phyloP scores from a whole-genome alignment of 2,113 vertebrate genomes.

The Tachysurus fulvidraco region DNA sequence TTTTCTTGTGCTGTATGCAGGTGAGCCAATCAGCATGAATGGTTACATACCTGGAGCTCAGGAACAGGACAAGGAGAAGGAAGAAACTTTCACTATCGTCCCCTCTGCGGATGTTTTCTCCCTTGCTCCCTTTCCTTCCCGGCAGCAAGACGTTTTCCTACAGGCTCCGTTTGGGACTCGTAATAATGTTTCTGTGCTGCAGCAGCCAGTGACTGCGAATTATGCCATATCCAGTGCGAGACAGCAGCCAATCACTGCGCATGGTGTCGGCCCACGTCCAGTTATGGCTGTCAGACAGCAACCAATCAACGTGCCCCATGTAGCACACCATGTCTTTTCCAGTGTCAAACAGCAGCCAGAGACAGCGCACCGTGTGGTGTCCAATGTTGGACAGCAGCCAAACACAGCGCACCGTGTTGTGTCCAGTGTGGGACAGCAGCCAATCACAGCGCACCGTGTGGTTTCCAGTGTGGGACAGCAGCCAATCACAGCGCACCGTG shows the following conservation, averaged over 20 bases:
- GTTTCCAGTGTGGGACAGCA: slow-evolving; percentile 81
- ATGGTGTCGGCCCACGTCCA: slow-evolving; percentile 80
- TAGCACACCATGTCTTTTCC: slow-evolving; percentile 87
- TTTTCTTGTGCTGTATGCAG: slow-evolving; percentile 52
- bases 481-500: slow-evolving; percentile 88
- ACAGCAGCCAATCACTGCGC: slow-evolving; percentile 85
- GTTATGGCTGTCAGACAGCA: slow-evolving; percentile 82
- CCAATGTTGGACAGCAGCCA: slow-evolving; percentile 82
- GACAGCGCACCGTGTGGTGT: slow-evolving; percentile 56
- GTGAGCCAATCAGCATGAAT: slow-evolving; percentile 61
- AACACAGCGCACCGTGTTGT: slow-evolving; percentile 87
- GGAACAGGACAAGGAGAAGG: slow-evolving; percentile 13
- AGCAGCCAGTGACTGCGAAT: slow-evolving; percentile 85
- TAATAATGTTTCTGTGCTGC: slow-evolving; percentile 66
- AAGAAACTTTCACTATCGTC: slow-evolving; percentile 55
- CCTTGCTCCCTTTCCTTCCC: slow-evolving; percentile 72
- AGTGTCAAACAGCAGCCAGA: slow-evolving; percentile 84
- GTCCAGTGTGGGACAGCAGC: slow-evolving; percentile 79
- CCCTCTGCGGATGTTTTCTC: slow-evolving; percentile 70
- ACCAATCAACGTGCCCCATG: slow-evolving; percentile 85
- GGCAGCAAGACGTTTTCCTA: slow-evolving; percentile 81
- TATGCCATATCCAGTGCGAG: slow-evolving; percentile 83
- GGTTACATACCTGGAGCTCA: slow-evolving; percentile 8
- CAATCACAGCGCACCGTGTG: slow-evolving; percentile 86
- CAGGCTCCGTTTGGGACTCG: slow-evolving; percentile 85